Evolutionary conservation across 2,797 vertebrate species (phyloP).

Genomic region (Ataeniobius toweri): DNA sequence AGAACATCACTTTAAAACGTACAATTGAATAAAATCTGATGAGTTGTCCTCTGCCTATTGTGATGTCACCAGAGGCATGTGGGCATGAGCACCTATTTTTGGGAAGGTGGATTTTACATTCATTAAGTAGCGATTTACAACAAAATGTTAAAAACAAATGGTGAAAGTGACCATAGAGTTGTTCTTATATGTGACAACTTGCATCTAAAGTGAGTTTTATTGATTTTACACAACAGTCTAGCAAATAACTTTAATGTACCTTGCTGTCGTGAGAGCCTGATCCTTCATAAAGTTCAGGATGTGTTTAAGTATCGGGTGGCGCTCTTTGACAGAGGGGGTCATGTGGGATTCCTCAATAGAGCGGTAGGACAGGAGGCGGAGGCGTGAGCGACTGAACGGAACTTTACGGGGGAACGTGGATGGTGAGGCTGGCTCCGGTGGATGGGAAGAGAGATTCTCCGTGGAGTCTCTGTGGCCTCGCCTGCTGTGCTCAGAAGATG

Average conservation of each 20-base stretch:
- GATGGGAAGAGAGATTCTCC: slow-evolving; percentile 76
- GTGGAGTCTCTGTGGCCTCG: slow-evolving; percentile 68
- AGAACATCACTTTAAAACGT: too few relatives aligned
- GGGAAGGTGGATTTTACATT: not conserved
- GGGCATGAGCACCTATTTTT: too few relatives aligned
- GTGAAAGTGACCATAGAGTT: not conserved
- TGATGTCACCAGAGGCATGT: too few relatives aligned
- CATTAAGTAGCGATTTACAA: not conserved
- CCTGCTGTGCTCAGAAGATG: slow-evolving; percentile 54
- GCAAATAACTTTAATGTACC: slow-evolving; percentile 52
- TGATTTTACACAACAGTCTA: not conserved
- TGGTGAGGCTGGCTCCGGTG: slow-evolving; percentile 82
- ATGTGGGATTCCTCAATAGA: slow-evolving; percentile 89
- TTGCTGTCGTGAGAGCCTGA: slow-evolving; percentile 88
- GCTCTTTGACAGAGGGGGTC: slow-evolving; percentile 87
- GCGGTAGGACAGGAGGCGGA: slow-evolving; percentile 92
- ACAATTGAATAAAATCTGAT: too few relatives aligned
- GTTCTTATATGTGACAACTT: not conserved
- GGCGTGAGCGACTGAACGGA: slow-evolving; percentile 87
- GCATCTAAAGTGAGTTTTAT: not conserved
- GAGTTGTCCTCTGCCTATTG: too few relatives aligned
- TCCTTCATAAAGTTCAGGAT: slow-evolving; percentile 93
- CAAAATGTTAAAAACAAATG: not conserved
- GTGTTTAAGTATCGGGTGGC: slow-evolving; percentile 88
- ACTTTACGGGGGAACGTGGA: slow-evolving; percentile 84